Percentiles rank a stretch among this genome's conserved stretches.
Conservation (phyloP, 2,797 vertebrate species). For the Megalops cyprinoides region DNA sequence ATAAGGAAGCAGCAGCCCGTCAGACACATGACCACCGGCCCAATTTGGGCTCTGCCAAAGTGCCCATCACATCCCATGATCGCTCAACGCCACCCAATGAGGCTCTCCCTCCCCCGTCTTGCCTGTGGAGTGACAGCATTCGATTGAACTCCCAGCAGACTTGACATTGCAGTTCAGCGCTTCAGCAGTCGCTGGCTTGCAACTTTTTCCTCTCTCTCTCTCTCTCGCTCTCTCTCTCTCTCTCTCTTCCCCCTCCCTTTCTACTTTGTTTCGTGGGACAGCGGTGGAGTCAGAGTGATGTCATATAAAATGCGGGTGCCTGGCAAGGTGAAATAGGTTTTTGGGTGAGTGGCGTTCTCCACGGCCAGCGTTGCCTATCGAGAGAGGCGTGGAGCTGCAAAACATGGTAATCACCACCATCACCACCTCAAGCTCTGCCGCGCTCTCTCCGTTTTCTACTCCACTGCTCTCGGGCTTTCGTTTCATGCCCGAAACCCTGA, state of each 20-base stretch:
- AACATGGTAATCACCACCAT: slow-evolving; percentile 87
- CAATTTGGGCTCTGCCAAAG: slow-evolving; percentile 76
- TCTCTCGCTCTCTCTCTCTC: slow-evolving; percentile 18
- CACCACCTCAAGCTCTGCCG: slow-evolving; percentile 75
- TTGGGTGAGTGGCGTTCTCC: slow-evolving; percentile 60
- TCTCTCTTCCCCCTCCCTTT: slow-evolving; percentile 19
- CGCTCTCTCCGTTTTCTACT: slow-evolving; percentile 70
- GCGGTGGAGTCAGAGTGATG: slow-evolving; percentile 83
- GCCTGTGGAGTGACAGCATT: slow-evolving; percentile 63
- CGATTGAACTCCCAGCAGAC: slow-evolving; percentile 56
- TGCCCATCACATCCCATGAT: slow-evolving; percentile 62
- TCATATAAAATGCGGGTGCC: slow-evolving; percentile 64
- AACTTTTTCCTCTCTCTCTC: slow-evolving; percentile 57
- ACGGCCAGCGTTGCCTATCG: slow-evolving; percentile 53
- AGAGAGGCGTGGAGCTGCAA: slow-evolving; percentile 74
- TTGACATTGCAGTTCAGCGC: slow-evolving; percentile 65
- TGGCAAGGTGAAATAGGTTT: slow-evolving; percentile 60
- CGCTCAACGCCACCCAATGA: slow-evolving; percentile 67
- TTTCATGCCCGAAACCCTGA: slow-evolving; percentile 88
- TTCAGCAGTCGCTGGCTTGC: slow-evolving; percentile 59
- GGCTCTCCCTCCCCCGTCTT: slow-evolving; percentile 62
- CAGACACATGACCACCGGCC: slow-evolving; percentile 75
- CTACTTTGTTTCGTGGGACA: slow-evolving; percentile 53
- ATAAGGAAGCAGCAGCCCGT: slow-evolving; percentile 82
- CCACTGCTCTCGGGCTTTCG: slow-evolving; percentile 79